These are phyloP conservation scores for Agonopterix subpropinquella DNA, from an alignment of 2,888 invertebrate genomes.

Conservation along the genomic window DNA sequence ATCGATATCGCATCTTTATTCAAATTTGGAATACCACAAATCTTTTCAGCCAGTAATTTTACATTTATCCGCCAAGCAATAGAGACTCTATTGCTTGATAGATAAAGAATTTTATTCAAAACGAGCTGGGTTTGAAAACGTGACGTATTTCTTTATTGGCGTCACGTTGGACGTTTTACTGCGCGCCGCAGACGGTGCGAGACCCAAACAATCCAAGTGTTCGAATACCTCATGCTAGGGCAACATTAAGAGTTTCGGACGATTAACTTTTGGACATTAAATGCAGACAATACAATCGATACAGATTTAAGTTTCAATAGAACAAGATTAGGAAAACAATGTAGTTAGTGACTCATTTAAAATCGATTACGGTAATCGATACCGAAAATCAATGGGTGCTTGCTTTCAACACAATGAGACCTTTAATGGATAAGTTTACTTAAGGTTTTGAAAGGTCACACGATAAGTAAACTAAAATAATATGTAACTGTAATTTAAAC, in stretches of 20 bases:
- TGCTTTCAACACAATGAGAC: too few relatives aligned
- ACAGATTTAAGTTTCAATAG: too few relatives aligned
- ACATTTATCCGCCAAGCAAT: neutral
- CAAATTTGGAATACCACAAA: neutral
- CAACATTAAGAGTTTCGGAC: slow-evolving; percentile 4
- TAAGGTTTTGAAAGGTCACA: too few relatives aligned
- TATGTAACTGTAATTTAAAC: too few relatives aligned
- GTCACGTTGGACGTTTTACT: slow-evolving; percentile 26
- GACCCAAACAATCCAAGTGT: slow-evolving; percentile 28
- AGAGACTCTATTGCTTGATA: neutral
- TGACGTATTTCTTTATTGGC: slow-evolving; percentile 15
- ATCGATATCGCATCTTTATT: slow-evolving; percentile 1
- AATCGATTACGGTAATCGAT: too few relatives aligned
- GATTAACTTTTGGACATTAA: slow-evolving; percentile 1
- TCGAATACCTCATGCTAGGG: slow-evolving; percentile 12
- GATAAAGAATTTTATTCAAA: slow-evolving; percentile 2
- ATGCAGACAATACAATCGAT: slow-evolving; percentile 1
- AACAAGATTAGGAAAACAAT: too few relatives aligned
- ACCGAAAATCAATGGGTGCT: too few relatives aligned
- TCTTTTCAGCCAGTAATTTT: slow-evolving; percentile 1
- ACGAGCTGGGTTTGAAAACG: slow-evolving; percentile 10
- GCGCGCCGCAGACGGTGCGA: slow-evolving; percentile 18
- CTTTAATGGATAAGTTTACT: too few relatives aligned
- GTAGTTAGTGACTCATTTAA: too few relatives aligned
- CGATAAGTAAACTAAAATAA: too few relatives aligned